Percentiles rank a stretch among this genome's conserved stretches.
Evolutionary conservation across 2,113 vertebrate genomes (phyloP).

Genomic region (Nycticryphes semicollaris): DNA sequence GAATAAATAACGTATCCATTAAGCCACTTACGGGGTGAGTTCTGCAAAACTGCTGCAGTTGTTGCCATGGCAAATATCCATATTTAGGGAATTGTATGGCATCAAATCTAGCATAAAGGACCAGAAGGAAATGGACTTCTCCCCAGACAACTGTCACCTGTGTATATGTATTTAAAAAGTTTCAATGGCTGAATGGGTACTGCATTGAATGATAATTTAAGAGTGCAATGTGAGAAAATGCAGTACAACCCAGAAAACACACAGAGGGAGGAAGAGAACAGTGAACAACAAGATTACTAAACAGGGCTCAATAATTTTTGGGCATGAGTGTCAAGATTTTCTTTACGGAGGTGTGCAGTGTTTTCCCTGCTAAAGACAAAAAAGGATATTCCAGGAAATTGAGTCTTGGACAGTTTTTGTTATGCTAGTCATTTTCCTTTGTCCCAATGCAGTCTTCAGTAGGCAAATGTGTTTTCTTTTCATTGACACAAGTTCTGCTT

Average conservation of each 20-base stretch:
- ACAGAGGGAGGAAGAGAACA: neutral
- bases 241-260: neutral
- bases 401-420: neutral
- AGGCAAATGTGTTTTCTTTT: neutral
- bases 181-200: neutral
- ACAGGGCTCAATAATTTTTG: neutral
- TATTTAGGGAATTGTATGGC: constrained; percentile 27
- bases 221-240: neutral
- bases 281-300: neutral
- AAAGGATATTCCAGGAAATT: neutral
- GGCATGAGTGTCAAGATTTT: neutral
- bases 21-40: constrained; percentile 56
- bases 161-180: neutral
- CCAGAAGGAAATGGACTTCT: neutral
- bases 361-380: neutral
- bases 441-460: neutral
- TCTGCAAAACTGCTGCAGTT: constrained; percentile 25
- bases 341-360: neutral
- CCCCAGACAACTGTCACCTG: neutral
- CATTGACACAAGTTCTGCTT: neutral
- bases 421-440: neutral
- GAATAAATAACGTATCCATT: constrained; percentile 60
- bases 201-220: neutral
- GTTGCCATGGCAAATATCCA: constrained; percentile 57
- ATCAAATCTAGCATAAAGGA: neutral